A percentile compares a stretch with the other conserved stretches of the same genome.
These are phyloP conservation scores for Hexactinellida sp. DNA, from an alignment of 37 sponge, comb jelly and placozoan genomes.

Conservation along the genomic window DNA sequence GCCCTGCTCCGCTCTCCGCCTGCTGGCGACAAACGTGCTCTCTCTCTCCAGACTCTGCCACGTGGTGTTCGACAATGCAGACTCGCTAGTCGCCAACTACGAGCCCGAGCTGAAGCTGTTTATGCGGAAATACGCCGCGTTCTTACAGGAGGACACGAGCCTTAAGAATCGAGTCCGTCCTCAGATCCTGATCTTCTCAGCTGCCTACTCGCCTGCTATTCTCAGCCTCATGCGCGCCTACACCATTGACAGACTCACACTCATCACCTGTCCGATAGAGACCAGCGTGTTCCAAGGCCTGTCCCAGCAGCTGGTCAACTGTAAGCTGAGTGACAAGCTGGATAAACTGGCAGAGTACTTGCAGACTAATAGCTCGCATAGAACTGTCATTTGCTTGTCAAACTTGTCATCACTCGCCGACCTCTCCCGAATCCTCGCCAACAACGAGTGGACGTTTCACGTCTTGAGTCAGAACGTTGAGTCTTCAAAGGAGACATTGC, in stretches of 20 bases:
- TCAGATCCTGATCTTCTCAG: not conserved
- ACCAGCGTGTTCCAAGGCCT: not conserved
- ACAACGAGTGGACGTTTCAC: not conserved
- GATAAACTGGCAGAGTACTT: not conserved
- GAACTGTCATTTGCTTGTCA: not conserved
- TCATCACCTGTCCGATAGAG: conserved; percentile 30
- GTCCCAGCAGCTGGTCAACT: not conserved
- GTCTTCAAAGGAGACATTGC: not conserved
- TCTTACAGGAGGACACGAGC: not conserved
- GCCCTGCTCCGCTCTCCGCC: conserved; percentile 24
- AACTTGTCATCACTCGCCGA: not conserved
- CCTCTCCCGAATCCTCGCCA: not conserved
- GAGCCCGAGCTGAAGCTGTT: conserved; percentile 5
- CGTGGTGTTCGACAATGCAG: conserved; percentile 31
- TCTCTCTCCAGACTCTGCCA: conserved; percentile 6
- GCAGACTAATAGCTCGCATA: not conserved
- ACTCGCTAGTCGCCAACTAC: conserved; percentile 19
- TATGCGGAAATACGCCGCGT: not conserved
- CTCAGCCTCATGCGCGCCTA: not conserved
- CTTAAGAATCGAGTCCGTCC: not conserved
- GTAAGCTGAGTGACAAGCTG: not conserved
- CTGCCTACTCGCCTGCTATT: not conserved
- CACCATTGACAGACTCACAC: not conserved
- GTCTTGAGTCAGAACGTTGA: not conserved
- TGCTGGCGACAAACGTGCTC: not conserved